Base-by-base conservation (phyloP, 2,888 invertebrate species). In the Drosophila gaucha region DNA sequence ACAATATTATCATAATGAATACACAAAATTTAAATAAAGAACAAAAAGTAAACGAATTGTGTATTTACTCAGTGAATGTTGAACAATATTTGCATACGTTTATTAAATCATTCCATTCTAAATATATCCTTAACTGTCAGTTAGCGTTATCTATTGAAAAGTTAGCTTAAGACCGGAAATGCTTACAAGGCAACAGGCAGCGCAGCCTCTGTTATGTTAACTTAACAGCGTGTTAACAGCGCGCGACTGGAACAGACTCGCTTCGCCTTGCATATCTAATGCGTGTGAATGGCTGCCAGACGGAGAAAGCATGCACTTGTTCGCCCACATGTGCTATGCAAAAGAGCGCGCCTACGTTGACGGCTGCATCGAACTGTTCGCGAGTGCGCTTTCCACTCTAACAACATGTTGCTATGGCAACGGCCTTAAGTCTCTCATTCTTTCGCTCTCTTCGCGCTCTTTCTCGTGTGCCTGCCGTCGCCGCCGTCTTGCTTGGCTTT, bases 11-110 rank as follows among this genome's bases (percentile, higher is more conserved):
- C 76, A 75, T 82, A 83, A 87, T 84, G 68, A 87, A 80, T 85
- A 87, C 72, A 87, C 85, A 87, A 84, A 87, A 80, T 82, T 87
- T 85, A 83, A 83, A 83, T 85, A 83, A 83, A 87, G 82, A 87
- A 83, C 85, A 82, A 75, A 85, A 80, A 84, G 63, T 84, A 80
- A 72, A 51, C 20, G 24, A 31, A 18, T 28, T 30, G 43, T 46
- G 35, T 60, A 33, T 12, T 18, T 63, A 22, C n/a, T 39, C 6
- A 30, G 20, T 10, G 6, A 28, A n/a, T 5, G 18, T 0, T 50
- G 8, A 18, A 20, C 14, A 38, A 39, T 16, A 51, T 51, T 39
- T 51, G 22, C 51, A 39, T 31, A 22, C 1, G 18, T 10, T 36
- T 28, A 39, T 30, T 30, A 38, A 20, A 38, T 51, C 28, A 39